Conservation (phyloP, 2,113 vertebrate genomes). For the Ramphastos sulfuratus region DNA sequence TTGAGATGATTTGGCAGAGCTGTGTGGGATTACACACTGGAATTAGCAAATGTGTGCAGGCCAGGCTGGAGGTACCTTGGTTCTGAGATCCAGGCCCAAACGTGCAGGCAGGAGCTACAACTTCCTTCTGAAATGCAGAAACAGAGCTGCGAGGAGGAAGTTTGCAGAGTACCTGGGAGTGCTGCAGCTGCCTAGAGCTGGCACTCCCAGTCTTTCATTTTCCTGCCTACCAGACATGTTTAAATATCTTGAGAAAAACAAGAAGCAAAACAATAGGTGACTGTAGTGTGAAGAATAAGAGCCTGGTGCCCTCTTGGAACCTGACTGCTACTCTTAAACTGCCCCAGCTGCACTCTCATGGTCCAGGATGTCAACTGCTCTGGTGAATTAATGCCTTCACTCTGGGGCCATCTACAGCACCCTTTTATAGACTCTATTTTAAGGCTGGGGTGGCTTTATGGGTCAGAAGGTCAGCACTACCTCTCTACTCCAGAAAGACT, state of each 20-base stretch:
- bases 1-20: background rate
- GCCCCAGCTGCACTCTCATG: constrained; percentile 72
- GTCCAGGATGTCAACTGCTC: constrained; percentile 59
- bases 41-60: background rate
- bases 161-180: constrained; percentile 3
- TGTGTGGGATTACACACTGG: background rate
- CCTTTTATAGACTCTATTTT: constrained; percentile 24
- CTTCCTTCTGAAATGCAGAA: background rate
- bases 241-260: constrained; percentile 76
- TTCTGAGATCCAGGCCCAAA: background rate
- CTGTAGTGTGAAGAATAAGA: constrained; percentile 49
- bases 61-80: background rate
- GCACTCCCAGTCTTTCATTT: constrained; percentile 55
- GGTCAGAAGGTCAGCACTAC: background rate
- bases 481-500: background rate
- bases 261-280: constrained; percentile 73
- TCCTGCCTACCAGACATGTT: constrained; percentile 66
- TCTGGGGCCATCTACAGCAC: background rate
- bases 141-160: background rate
- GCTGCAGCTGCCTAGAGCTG: background rate
- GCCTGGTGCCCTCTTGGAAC: too few relatives aligned
- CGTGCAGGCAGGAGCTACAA: background rate
- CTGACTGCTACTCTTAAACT: constrained; percentile 56
- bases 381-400: constrained; percentile 62
- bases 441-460: background rate